Base-by-base conservation (phyloP, 2,113 vertebrate species). In the Cyprinus carpio region DNA sequence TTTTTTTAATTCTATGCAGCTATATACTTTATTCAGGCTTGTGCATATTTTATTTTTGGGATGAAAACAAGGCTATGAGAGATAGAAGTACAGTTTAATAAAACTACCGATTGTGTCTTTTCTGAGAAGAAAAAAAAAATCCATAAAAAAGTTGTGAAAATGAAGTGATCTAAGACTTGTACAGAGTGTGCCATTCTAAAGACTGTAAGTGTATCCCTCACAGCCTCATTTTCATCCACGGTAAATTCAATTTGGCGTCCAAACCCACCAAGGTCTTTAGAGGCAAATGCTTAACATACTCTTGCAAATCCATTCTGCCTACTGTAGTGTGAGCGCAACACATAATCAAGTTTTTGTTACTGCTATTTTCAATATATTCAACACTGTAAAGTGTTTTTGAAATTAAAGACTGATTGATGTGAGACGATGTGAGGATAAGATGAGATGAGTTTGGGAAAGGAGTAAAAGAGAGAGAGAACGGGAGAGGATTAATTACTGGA, bases 401-500 rank as follows among this genome's bases (percentile, higher is more conserved):
- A 79, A 40, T 80, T 2, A 46, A 75, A 75, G 37, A 46, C 34
- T 60, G 71, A 75, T 40, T 49, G 56, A 74, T 40, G 40, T 54
- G 67, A 34, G 23, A n/a, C 13, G 25, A n/a, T n/a, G n/a, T n/a
- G 46, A 82, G 49, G 58, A 37, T 34, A 27, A 46, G 75, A 87
- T 79, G 37, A 27, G 72, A 75, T 75, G 69, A 69, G 18, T 25
- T 72, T 29, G 27, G 2, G 40, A 80, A 83, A 23, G 75, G 15
- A 65, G 43, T 11, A 37, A 37, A 49, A 37, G 20, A 58, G 49
- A 58, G 71, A 58, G 71, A 67, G 79, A 75, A n/a, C n/a, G 18
- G 74, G 78, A 85, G 51, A 82, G 79, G 74, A 87, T 89, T 89
- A 87, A 89, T 87, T 80, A 85, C 65, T 85, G 80, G 74, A 80